phyloP scores from a whole-genome alignment of 2,888 invertebrate genomes.

The Leistus spinibarbis region DNA sequence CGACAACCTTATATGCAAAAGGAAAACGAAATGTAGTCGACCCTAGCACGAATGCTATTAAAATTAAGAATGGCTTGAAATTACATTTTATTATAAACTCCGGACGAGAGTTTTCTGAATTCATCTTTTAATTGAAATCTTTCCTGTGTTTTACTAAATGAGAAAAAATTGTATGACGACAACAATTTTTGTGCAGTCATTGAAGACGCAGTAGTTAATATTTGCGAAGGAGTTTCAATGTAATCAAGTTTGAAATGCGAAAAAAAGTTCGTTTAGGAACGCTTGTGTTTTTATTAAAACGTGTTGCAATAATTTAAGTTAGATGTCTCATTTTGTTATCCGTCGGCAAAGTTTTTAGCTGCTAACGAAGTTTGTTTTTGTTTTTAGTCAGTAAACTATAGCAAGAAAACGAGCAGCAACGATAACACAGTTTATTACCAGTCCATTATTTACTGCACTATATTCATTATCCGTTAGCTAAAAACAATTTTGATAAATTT shows the following conservation, averaged over 20 bases:
- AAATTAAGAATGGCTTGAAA: slow-evolving; percentile 34
- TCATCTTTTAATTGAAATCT: slow-evolving; percentile 23
- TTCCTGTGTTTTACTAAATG: not conserved
- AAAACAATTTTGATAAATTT: not conserved
- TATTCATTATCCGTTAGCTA: not conserved
- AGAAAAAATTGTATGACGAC: not conserved
- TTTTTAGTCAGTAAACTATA: not conserved
- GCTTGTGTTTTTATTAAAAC: not conserved
- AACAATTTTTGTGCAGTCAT: not conserved
- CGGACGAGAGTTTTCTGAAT: slow-evolving; percentile 11
- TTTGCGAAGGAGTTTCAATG: not conserved
- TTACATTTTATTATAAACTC: slow-evolving; percentile 32
- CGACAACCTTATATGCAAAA: not conserved
- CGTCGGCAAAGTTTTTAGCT: not conserved
- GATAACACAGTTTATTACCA: slow-evolving; percentile 8
- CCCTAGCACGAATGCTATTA: slow-evolving; percentile 10
- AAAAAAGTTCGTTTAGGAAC: not conserved
- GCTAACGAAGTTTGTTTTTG: not conserved
- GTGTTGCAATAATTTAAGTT: slow-evolving; percentile 7
- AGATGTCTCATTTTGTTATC: slow-evolving; percentile 13
- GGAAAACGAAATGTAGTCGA: not conserved
- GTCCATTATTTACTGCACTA: not conserved
- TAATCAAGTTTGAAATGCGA: not conserved
- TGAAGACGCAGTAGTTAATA: not conserved
- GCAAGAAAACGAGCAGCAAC: not conserved